Percentiles rank a stretch among this genome's conserved stretches.
These are phyloP conservation scores for Sebastes melanostomus DNA, from an alignment of 2,797 vertebrate genomes.

Conservation along the genomic window DNA sequence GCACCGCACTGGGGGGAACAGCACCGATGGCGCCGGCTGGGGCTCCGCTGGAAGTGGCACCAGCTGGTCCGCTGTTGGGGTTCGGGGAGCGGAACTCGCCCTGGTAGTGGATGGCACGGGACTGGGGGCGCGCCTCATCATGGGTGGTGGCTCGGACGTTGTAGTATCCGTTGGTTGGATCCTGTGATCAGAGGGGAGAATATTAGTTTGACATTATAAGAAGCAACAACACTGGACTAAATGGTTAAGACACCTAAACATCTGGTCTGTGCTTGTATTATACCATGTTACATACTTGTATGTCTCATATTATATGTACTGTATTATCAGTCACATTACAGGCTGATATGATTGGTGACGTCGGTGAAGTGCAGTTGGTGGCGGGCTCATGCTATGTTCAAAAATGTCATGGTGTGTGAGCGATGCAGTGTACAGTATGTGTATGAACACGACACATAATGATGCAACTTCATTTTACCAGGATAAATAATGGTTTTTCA, in stretches of 20 bases:
- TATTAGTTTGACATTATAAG: background rate
- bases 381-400: slow-evolving; percentile 4
- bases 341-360: background rate
- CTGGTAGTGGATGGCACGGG: slow-evolving; percentile 88
- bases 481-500: background rate
- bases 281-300: background rate
- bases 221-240: background rate
- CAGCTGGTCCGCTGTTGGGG: slow-evolving; percentile 60
- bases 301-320: background rate
- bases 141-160: slow-evolving; percentile 92
- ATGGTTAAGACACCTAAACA: background rate
- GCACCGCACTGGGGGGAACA: slow-evolving; percentile 63
- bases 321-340: background rate
- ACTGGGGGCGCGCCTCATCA: slow-evolving; percentile 88
- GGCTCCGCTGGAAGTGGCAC: slow-evolving; percentile 64
- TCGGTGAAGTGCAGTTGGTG: background rate
- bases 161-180: slow-evolving; percentile 97
- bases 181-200: slow-evolving; percentile 74
- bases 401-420: background rate
- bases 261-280: background rate
- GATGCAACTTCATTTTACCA: background rate
- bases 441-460: background rate
- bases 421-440: background rate
- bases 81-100: slow-evolving; percentile 88
- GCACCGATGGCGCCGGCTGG: slow-evolving; percentile 56